phyloP scores from a whole-genome alignment of 2,797 vertebrate genomes.

The Myotis pilosus region DNA sequence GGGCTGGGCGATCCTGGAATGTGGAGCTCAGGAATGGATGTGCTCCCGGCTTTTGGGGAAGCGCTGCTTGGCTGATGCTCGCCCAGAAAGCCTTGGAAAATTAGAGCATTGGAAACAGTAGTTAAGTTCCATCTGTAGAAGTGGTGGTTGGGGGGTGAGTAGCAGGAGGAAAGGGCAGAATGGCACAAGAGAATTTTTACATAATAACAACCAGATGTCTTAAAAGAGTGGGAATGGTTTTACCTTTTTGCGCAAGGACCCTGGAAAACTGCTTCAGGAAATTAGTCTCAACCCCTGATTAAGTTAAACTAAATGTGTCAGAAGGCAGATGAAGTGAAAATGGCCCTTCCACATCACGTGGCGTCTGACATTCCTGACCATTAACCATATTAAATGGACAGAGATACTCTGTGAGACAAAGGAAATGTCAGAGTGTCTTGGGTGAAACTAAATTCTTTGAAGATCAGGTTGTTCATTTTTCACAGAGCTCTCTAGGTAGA shows the following conservation, averaged over 20 bases:
- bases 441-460: neutral
- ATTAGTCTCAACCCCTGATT: constrained; percentile 31
- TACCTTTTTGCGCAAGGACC: neutral
- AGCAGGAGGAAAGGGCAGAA: neutral
- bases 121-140: neutral
- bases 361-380: neutral
- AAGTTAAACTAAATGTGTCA: constrained; percentile 37
- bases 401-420: neutral
- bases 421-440: neutral
- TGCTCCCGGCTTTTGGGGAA: neutral
- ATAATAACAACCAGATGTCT: constrained; percentile 61
- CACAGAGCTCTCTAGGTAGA: neutral
- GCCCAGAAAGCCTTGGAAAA: neutral
- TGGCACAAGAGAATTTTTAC: neutral
- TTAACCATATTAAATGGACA: neutral
- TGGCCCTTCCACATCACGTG: neutral
- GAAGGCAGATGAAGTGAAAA: constrained; percentile 47
- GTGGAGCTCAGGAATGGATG: neutral
- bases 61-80: neutral
- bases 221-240: neutral
- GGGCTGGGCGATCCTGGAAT: neutral
- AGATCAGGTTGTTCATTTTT: neutral
- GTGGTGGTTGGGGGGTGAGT: no score
- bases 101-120: neutral
- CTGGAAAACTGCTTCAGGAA: constrained; percentile 64